phyloP scores from a whole-genome alignment of 53 echinoderm and acorn worm genomes.

The Hippasteria phrygiana region DNA sequence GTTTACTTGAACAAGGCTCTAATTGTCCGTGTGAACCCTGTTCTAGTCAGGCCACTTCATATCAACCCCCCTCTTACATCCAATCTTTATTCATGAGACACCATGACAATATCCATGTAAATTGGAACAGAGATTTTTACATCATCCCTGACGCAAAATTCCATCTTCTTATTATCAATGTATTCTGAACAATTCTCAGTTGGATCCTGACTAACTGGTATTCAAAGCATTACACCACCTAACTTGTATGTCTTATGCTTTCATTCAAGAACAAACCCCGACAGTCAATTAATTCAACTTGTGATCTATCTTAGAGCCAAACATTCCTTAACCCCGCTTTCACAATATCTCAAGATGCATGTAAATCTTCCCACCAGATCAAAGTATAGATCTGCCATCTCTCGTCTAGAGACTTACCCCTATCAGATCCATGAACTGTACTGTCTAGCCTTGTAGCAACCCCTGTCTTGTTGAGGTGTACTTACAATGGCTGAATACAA shows the following conservation, averaged over 20 bases:
- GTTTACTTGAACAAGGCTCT: background rate
- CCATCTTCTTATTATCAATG: background rate
- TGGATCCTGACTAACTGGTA: background rate
- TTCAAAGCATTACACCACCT: background rate
- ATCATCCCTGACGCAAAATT: background rate
- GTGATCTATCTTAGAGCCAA: background rate
- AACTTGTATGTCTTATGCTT: background rate
- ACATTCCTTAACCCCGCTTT: background rate
- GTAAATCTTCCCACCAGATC: slow-evolving; percentile 8
- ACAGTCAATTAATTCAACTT: slow-evolving; percentile 1
- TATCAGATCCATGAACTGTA: slow-evolving; percentile 15
- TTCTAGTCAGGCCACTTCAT: background rate
- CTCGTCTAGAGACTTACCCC: background rate
- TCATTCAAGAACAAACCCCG: background rate
- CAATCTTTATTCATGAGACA: background rate
- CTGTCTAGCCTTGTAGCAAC: background rate
- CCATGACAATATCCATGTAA: background rate
- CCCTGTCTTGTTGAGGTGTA: slow-evolving; percentile 12
- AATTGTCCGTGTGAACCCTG: too few relatives aligned
- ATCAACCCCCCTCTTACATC: background rate
- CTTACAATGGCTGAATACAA: slow-evolving; percentile 55
- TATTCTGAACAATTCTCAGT: background rate
- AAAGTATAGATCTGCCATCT: background rate
- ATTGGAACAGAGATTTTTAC: too few relatives aligned
- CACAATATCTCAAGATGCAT: background rate